A percentile compares a stretch with the other conserved stretches of the same genome.
Evolutionary conservation across 2,113 vertebrate genomes (phyloP).

Genomic region (Stercorarius parasiticus): DNA sequence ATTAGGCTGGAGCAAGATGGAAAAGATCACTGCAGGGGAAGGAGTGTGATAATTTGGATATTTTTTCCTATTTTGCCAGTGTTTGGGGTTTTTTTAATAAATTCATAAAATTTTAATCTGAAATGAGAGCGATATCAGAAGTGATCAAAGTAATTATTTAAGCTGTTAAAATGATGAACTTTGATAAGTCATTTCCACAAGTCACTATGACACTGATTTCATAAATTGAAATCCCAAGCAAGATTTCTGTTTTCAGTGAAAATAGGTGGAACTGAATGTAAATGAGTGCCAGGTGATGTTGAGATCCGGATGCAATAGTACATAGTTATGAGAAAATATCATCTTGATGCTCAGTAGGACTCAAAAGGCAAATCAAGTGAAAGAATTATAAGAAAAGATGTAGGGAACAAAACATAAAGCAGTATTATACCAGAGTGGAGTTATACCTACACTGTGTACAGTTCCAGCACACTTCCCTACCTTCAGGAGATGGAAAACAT

Average conservation of each 20-base stretch:
- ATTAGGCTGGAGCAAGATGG: not conserved
- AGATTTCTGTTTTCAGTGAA: not conserved
- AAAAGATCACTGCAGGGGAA: not conserved
- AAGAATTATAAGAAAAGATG: not conserved
- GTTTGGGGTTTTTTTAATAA: not conserved
- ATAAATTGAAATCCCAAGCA: not conserved
- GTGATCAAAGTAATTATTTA: not conserved
- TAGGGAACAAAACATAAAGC: not conserved
- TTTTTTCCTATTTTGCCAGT: not conserved
- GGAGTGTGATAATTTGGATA: not conserved
- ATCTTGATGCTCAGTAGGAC: not conserved
- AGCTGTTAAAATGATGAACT: not conserved
- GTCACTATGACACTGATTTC: not conserved
- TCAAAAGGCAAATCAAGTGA: not conserved
- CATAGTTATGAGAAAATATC: not conserved
- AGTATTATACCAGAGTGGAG: not conserved
- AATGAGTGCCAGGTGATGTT: not conserved
- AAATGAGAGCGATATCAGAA: not conserved
- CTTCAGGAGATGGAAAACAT: not conserved
- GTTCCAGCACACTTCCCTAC: not conserved
- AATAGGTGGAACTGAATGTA: not conserved
- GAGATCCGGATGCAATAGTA: not conserved
- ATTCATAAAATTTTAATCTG: not conserved
- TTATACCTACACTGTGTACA: not conserved
- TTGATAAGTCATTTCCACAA: not conserved